Percentiles rank a stretch among this genome's conserved stretches.
Conservation (phyloP, 2,113 vertebrate genomes). For the Antennarius striatus region DNA sequence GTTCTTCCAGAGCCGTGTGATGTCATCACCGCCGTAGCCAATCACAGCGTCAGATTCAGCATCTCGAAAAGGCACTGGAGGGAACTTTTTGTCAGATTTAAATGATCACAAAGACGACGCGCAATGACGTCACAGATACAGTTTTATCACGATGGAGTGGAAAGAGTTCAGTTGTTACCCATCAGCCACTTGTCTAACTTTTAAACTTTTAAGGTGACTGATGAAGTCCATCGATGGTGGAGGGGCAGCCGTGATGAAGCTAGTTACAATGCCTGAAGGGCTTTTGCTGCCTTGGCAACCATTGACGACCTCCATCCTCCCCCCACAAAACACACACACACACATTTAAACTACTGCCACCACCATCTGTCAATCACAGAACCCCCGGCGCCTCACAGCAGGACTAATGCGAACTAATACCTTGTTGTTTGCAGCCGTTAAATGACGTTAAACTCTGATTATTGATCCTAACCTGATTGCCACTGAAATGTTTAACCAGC, state of each 20-base stretch:
- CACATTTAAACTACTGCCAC: background rate
- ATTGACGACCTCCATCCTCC: background rate
- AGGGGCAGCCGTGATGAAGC: constrained; percentile 12
- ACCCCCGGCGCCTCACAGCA: constrained; percentile 17
- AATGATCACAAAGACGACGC: too few relatives aligned
- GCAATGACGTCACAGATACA: too few relatives aligned
- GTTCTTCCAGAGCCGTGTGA: too few relatives aligned
- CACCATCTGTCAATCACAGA: constrained; percentile 34
- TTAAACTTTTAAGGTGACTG: too few relatives aligned
- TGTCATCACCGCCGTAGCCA: too few relatives aligned
- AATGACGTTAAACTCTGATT: constrained; percentile 42
- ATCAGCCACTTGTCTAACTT: too few relatives aligned
- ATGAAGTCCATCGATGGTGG: constrained; percentile 22
- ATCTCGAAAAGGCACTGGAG: too few relatives aligned
- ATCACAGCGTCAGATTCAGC: too few relatives aligned
- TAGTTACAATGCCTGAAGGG: constrained; percentile 33
- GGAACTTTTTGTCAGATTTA: too few relatives aligned
- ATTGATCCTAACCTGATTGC: constrained; percentile 31
- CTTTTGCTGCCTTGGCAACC: constrained; percentile 24
- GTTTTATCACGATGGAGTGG: background rate
- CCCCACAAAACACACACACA: too few relatives aligned
- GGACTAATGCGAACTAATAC: constrained; percentile 37
- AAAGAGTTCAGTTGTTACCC: too few relatives aligned
- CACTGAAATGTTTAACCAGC: constrained; percentile 4
- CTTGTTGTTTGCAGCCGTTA: constrained; percentile 41